Percentiles rank a stretch among this genome's conserved stretches.
Evolutionary conservation across 2,113 vertebrate species (phyloP).

Genomic region (Pontoporia blainvillei): DNA sequence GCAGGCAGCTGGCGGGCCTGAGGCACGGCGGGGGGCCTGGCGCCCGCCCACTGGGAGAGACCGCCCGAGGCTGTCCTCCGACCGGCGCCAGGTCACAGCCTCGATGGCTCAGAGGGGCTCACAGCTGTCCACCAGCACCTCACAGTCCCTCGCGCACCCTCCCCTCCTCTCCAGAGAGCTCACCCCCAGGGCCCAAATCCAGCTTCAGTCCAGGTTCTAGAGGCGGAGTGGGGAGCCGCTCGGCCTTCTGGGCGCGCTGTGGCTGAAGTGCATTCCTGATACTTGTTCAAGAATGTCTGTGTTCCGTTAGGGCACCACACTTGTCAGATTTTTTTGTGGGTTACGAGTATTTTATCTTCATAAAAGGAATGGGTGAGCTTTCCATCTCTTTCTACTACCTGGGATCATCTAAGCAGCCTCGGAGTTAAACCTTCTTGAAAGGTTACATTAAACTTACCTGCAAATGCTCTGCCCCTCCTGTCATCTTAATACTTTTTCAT

Average conservation of each 20-base stretch:
- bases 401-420: too few species aligned
- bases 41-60: neutral
- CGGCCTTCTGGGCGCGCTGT: rapidly evolving
- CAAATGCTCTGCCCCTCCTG: rapidly evolving
- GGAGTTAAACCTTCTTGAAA: neutral
- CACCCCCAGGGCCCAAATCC: neutral
- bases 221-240: neutral
- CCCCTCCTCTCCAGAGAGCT: neutral
- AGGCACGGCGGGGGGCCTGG: neutral
- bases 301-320: neutral
- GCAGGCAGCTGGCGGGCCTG: neutral
- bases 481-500: rapidly evolving
- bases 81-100: neutral
- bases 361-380: neutral
- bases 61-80: rapidly evolving
- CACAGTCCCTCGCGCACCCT: rapidly evolving
- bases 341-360: neutral
- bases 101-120: neutral
- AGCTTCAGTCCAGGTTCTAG: neutral
- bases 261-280: rapidly evolving
- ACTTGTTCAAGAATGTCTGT: neutral
- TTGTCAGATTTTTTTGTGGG: neutral
- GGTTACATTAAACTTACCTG: rapidly evolving
- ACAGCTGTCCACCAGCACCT: rapidly evolving
- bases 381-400: neutral